Conservation (phyloP, 2,797 vertebrate genomes). For the Sarcophilus harrisii region DNA sequence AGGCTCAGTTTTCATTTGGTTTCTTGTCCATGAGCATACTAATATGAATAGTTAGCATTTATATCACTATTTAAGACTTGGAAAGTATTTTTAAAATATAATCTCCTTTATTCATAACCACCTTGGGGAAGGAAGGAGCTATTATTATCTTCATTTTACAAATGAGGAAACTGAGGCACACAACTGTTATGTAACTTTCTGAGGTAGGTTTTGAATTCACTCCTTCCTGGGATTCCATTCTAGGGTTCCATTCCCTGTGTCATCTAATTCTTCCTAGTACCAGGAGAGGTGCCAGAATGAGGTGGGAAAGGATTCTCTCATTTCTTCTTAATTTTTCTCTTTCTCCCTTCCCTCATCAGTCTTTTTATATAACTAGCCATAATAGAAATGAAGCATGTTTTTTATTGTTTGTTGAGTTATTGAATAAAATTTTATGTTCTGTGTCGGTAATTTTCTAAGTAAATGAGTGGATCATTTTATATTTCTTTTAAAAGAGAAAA, state of each 20-base stretch:
- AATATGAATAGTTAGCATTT: not conserved
- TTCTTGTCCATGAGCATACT: not conserved
- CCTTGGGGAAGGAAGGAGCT: not conserved
- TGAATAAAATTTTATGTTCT: conserved; percentile 20
- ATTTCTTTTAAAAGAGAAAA: not conserved
- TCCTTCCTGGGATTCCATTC: not conserved
- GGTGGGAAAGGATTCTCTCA: not conserved
- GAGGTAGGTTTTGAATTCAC: not conserved
- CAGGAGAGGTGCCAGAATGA: not conserved
- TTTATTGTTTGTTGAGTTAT: not conserved
- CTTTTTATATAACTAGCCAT: not conserved
- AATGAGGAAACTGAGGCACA: not conserved
- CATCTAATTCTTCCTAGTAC: not conserved
- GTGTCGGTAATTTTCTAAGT: conserved; percentile 13
- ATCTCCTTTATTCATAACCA: not conserved
- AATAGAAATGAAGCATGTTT: not conserved
- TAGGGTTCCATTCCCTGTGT: not conserved
- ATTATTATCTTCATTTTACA: not conserved
- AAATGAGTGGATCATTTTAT: not conserved
- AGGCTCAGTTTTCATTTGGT: not conserved
- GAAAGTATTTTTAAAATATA: not conserved
- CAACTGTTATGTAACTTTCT: not conserved
- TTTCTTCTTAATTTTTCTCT: not conserved
- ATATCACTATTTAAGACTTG: not conserved
- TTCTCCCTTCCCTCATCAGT: not conserved